phyloP scores from a whole-genome alignment of 2,888 invertebrate genomes.

The Tetragonisca angustula region DNA sequence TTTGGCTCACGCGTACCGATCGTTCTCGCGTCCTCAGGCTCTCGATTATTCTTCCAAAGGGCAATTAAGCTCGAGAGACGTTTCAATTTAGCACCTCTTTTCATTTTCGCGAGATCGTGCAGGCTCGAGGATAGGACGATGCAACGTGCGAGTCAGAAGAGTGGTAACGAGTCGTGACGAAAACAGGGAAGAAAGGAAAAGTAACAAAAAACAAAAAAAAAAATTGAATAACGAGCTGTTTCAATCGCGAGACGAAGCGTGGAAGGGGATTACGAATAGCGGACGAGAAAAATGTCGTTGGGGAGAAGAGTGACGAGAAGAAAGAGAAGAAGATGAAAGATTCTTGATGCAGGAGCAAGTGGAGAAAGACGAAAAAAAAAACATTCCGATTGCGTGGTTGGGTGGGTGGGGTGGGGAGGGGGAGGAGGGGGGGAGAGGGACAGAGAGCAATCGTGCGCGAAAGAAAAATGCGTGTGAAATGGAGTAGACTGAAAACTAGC shows the following conservation, averaged over 20 bases:
- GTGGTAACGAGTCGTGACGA: not conserved
- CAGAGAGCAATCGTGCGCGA: not conserved
- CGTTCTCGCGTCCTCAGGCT: not conserved
- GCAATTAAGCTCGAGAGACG: constrained; percentile 1
- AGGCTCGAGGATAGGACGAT: too few relatives aligned
- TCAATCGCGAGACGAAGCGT: constrained; percentile 14
- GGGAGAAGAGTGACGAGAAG: not conserved
- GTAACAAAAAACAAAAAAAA: too few relatives aligned
- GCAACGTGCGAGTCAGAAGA: too few relatives aligned
- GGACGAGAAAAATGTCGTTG: not conserved
- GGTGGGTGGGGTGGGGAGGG: too few relatives aligned
- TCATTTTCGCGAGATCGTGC: not conserved
- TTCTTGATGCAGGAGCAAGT: not conserved
- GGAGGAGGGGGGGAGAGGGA: too few relatives aligned
- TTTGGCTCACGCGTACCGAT: too few relatives aligned
- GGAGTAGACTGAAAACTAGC: constrained; percentile 31
- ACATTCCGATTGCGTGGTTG: constrained; percentile 34
- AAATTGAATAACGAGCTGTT: not conserved
- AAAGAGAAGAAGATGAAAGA: too few relatives aligned
- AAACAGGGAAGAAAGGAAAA: not conserved
- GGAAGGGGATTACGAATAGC: not conserved
- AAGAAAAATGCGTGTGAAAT: constrained; percentile 11
- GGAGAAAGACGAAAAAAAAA: not conserved
- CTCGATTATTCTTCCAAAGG: constrained; percentile 15
- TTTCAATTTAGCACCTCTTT: not conserved